These are phyloP conservation scores for Reinhardtius hippoglossoides DNA, from an alignment of 2,113 vertebrate species.

Conservation along the genomic window DNA sequence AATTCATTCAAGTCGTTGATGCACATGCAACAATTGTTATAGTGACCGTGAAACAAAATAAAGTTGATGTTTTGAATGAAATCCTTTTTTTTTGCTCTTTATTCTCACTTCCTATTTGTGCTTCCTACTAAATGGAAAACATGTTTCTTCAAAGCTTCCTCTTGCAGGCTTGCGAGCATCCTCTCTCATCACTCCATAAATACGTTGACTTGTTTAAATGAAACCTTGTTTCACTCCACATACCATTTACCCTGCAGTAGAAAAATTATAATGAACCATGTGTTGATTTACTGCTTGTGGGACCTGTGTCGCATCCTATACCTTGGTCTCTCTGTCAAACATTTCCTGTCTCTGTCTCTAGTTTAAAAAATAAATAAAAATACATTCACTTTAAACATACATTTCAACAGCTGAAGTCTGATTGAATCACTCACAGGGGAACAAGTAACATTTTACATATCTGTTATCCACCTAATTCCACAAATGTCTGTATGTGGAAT, in stretches of 20 bases:
- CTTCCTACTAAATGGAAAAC: conserved; percentile 40
- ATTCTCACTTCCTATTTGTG: conserved; percentile 61
- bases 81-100: background rate
- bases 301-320: no score
- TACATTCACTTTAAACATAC: no score
- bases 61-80: conserved; percentile 14
- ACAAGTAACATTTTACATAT: no score
- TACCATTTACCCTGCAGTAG: no score
- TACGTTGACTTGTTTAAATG: background rate
- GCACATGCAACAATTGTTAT: background rate
- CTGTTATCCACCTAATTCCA: no score
- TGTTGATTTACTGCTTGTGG: background rate
- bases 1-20: background rate
- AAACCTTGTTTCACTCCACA: background rate
- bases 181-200: conserved; percentile 11
- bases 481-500: no score
- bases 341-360: no score
- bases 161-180: background rate
- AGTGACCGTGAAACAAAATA: background rate
- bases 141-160: conserved; percentile 37
- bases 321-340: no score
- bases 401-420: no score
- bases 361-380: no score
- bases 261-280: no score
- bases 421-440: no score